A percentile compares a stretch with the other conserved stretches of the same genome.
phyloP scores from a whole-genome alignment of 2,888 invertebrate species.

The Yponomeuta evonymella region DNA sequence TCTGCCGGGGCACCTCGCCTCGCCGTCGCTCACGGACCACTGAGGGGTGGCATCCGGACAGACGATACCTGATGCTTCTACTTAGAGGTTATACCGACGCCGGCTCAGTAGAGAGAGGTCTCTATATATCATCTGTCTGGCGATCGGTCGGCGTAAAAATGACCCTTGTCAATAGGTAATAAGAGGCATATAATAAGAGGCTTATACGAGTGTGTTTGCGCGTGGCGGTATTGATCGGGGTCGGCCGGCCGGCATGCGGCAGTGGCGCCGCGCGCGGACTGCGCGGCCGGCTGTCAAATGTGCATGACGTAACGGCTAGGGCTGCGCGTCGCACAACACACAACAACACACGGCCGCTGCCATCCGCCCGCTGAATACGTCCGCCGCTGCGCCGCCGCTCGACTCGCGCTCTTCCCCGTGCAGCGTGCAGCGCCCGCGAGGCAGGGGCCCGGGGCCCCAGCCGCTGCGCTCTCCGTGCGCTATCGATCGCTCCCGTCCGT shows the following conservation, averaged over 20 bases:
- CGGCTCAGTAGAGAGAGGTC: not conserved
- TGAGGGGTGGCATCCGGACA: not conserved
- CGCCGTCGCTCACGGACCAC: not conserved
- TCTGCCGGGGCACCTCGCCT: not conserved
- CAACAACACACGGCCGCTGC: conserved; percentile 27
- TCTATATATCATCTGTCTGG: not conserved
- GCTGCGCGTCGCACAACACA: conserved; percentile 12
- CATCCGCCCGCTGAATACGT: conserved; percentile 58
- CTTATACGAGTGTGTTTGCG: conserved; percentile 6
- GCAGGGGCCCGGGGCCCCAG: conserved; percentile 26
- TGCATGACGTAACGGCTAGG: conserved; percentile 57
- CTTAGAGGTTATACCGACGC: not conserved
- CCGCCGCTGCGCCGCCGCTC: conserved; percentile 34
- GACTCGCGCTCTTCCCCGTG: conserved; percentile 16
- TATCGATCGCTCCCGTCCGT: conserved; percentile 30
- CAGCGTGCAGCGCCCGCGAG: conserved; percentile 5
- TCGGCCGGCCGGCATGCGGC: conserved; percentile 19
- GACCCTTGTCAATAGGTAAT: not conserved
- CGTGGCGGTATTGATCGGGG: conserved; percentile 17
- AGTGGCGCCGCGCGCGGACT: conserved; percentile 24
- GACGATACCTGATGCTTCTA: not conserved
- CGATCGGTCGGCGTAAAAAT: not conserved
- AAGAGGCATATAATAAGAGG: conserved; percentile 1
- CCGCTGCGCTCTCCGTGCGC: conserved; percentile 44
- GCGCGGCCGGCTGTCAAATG: conserved; percentile 51